phyloP scores from a whole-genome alignment of 37 sponge, comb jelly and placozoan species.

The Hormiphora californensis region DNA sequence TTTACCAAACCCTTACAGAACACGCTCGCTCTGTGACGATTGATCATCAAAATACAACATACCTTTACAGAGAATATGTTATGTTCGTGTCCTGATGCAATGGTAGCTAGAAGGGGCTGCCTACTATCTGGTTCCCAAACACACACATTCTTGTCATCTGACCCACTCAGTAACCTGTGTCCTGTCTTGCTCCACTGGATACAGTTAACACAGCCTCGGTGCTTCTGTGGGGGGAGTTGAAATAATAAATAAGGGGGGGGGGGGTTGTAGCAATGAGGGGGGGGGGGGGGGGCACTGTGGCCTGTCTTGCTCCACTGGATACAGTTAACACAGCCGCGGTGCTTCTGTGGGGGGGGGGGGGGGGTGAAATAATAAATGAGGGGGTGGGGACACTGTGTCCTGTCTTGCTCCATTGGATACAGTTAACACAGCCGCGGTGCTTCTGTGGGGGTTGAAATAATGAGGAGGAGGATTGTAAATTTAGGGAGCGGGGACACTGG shows the following conservation, averaged over 20 bases:
- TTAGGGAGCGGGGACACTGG: too few species aligned
- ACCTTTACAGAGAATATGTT: conserved; percentile 44
- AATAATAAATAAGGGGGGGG: background rate
- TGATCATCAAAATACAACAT: too few species aligned
- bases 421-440: conserved; percentile 18
- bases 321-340: conserved; percentile 26
- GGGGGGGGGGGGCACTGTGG: too few species aligned
- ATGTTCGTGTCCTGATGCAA: background rate
- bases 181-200: background rate
- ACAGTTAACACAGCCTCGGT: background rate
- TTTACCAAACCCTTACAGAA: too few species aligned
- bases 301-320: conserved; percentile 1
- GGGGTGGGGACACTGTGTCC: too few species aligned
- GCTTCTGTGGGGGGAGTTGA: background rate
- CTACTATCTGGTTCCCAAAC: conserved; percentile 16
- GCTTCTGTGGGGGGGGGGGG: background rate
- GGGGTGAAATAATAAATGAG: background rate
- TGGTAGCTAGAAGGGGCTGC: background rate
- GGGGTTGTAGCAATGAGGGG: background rate
- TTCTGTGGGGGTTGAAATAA: background rate
- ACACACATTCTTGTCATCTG: conserved; percentile 11
- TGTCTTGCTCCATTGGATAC: conserved; percentile 2
- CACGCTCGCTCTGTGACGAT: too few species aligned
- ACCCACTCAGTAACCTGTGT: background rate
- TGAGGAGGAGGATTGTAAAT: too few species aligned